Conservation (phyloP, 2,888 invertebrate genomes). For the Pseudococcus viburni region DNA sequence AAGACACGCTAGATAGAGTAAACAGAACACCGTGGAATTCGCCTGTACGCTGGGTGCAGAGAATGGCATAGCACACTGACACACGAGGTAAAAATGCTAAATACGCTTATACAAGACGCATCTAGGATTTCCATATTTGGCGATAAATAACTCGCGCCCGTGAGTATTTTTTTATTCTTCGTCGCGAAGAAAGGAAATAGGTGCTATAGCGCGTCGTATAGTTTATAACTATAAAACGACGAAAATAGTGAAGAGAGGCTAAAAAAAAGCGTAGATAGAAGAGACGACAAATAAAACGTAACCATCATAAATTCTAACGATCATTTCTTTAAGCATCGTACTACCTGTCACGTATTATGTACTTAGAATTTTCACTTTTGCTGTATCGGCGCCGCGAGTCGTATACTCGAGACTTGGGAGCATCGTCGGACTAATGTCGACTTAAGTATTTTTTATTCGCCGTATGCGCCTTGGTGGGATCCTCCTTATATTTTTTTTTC, state of each 20-base stretch:
- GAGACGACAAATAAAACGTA: constrained; percentile 37
- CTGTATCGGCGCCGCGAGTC: constrained; percentile 24
- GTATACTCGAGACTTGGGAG: neutral
- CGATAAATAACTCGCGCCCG: constrained; percentile 24
- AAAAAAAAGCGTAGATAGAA: neutral
- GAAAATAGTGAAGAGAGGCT: neutral
- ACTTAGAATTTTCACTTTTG: constrained; percentile 17
- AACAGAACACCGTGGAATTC: constrained; percentile 10
- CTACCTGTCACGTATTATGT: constrained; percentile 39
- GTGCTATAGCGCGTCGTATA: neutral
- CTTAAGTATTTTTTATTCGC: constrained; percentile 1
- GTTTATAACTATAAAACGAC: constrained; percentile 38
- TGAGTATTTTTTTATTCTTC: neutral
- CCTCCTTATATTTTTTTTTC: neutral
- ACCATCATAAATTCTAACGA: constrained; percentile 32
- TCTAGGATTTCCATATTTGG: constrained; percentile 32
- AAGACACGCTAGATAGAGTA: neutral
- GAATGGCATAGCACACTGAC: neutral
- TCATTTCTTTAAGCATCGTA: constrained; percentile 30
- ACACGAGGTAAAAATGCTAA: constrained; percentile 22
- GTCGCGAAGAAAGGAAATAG: constrained; percentile 38
- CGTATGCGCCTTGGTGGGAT: neutral
- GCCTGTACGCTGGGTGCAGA: neutral
- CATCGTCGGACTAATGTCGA: constrained; percentile 3
- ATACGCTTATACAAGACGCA: constrained; percentile 18